Percentiles rank a stretch among this genome's conserved stretches.
phyloP scores from a whole-genome alignment of 2,113 vertebrate species.

The Rana temporaria region DNA sequence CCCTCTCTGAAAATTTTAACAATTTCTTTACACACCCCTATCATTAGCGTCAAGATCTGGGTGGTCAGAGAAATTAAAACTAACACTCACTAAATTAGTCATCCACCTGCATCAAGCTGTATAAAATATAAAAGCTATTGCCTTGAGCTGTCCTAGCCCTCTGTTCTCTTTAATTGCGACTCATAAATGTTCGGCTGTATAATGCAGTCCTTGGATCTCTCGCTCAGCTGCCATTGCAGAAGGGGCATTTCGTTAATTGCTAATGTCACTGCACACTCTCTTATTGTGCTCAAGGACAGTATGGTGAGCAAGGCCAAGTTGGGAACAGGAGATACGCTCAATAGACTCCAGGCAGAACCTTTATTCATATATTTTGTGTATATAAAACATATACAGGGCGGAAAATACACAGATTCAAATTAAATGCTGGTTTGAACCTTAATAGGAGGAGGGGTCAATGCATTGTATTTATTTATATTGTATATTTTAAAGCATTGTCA shows the following conservation, averaged over 20 bases:
- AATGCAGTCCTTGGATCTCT: conserved; percentile 55
- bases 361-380: conserved; percentile 8
- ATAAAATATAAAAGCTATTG: conserved; percentile 48
- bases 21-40: conserved; percentile 17
- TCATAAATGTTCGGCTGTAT: conserved; percentile 54
- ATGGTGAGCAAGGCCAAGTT: neutral
- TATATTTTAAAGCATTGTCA: too few relatives aligned
- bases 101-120: conserved; percentile 34
- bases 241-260: conserved; percentile 37
- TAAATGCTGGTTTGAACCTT: neutral
- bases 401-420: neutral
- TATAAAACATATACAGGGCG: neutral
- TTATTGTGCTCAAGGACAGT: conserved; percentile 47
- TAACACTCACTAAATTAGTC: conserved; percentile 36
- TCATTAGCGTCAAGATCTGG: conserved; percentile 41
- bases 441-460: neutral
- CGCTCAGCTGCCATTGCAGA: conserved; percentile 43
- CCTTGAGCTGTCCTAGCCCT: conserved; percentile 46
- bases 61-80: conserved; percentile 55
- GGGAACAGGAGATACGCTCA: neutral
- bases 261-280: conserved; percentile 16
- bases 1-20: too few relatives aligned
- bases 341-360: neutral
- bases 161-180: conserved; percentile 56
- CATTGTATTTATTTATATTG: too few relatives aligned